Evolutionary conservation across 2,797 vertebrate genomes (phyloP).

Genomic region (Aphelocoma californica): DNA sequence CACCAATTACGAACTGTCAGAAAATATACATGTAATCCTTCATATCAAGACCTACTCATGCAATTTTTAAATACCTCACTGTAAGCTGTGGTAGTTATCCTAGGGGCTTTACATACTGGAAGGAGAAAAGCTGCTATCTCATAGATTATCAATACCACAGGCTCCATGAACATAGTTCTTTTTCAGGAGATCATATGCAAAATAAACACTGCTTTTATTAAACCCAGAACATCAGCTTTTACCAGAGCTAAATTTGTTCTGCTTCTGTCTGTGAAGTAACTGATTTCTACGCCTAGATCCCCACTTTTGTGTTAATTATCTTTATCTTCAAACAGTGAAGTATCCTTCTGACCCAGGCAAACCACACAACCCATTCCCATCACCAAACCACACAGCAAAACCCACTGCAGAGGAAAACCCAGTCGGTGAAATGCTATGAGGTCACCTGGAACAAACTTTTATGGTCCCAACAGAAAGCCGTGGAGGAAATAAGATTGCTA

Average conservation of each 20-base stretch:
- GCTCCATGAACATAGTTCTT: not conserved
- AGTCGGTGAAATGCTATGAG: not conserved
- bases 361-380: not conserved
- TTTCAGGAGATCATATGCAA: not conserved
- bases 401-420: not conserved
- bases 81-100: not conserved
- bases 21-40: not conserved
- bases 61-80: not conserved
- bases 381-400: not conserved
- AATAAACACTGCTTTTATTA: not conserved
- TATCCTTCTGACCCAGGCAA: not conserved
- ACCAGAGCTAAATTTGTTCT: not conserved
- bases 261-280: not conserved
- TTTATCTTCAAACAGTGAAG: not conserved
- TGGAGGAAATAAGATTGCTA: not conserved
- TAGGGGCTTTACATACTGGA: not conserved
- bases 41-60: not conserved
- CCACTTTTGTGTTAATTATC: not conserved
- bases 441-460: not conserved
- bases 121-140: not conserved
- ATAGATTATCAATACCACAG: not conserved
- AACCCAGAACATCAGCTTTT: not conserved
- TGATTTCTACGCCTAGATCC: not conserved
- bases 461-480: not conserved
- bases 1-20: not conserved